Conservation (phyloP, 2,797 vertebrate species). For the Danio kyathit region DNA sequence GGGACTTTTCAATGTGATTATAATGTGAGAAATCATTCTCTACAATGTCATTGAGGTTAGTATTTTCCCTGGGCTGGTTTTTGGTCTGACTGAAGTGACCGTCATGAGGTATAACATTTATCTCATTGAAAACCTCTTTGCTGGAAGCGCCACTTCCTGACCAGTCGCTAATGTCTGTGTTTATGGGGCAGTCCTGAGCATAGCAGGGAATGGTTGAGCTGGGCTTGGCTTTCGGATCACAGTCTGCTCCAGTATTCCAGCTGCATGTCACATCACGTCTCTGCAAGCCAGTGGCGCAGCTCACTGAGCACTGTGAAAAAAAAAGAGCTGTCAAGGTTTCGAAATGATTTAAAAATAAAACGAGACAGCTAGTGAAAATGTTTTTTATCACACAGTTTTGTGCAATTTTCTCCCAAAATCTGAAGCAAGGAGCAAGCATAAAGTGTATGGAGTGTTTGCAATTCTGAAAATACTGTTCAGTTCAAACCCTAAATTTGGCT, state of each 20-base stretch:
- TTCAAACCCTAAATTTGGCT: no score
- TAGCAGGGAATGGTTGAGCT: constrained; percentile 66
- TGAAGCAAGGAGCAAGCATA: neutral
- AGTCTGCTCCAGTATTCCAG: constrained; percentile 75
- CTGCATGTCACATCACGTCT: constrained; percentile 82
- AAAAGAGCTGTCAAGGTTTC: constrained; percentile 18
- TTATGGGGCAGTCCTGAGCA: constrained; percentile 72
- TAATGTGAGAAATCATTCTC: constrained; percentile 79
- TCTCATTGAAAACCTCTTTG: constrained; percentile 87
- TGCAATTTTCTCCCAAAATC: neutral
- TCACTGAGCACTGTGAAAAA: constrained; percentile 85
- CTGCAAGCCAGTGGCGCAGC: constrained; percentile 83
- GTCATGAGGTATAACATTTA: constrained; percentile 76
- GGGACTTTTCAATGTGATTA: constrained; percentile 73
- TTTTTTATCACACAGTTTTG: neutral
- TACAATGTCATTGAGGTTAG: constrained; percentile 68
- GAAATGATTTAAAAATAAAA: neutral
- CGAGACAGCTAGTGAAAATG: neutral
- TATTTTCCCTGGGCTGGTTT: constrained; percentile 65
- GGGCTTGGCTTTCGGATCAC: constrained; percentile 80
- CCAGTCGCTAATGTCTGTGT: constrained; percentile 76
- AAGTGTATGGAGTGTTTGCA: neutral
- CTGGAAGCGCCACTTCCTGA: constrained; percentile 91
- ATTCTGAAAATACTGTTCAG: neutral
- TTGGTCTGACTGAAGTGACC: constrained; percentile 41